Conservation (phyloP, 1,140 invertebrate species). For the Neodiprion lecontei region DNA sequence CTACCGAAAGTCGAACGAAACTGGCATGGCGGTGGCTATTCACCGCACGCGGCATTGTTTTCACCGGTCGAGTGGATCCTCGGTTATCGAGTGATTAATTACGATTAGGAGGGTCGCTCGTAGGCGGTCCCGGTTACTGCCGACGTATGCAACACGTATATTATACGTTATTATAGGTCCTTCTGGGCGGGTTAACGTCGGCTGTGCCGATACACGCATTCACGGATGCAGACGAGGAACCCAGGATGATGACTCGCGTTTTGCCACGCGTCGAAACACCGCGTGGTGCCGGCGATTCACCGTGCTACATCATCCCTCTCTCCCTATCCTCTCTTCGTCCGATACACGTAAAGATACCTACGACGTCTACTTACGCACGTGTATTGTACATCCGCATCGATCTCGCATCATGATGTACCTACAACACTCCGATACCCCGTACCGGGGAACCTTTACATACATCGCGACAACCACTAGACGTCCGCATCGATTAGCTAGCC, state of each 20-base stretch:
- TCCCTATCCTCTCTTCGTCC: neutral
- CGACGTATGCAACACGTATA: neutral
- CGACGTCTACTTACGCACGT: too few species aligned
- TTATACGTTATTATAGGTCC: neutral
- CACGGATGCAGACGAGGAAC: too few species aligned
- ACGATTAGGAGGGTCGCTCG: slow-evolving; percentile 42
- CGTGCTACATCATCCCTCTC: neutral
- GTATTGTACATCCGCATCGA: too few species aligned
- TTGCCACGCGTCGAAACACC: neutral
- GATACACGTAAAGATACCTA: neutral
- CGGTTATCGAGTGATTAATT: slow-evolving; percentile 42
- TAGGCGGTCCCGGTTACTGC: neutral
- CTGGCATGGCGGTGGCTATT: neutral
- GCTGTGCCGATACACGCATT: too few species aligned
- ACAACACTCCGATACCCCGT: too few species aligned
- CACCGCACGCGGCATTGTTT: slow-evolving; percentile 8
- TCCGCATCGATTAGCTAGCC: neutral
- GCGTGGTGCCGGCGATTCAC: neutral
- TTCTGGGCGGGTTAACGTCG: neutral
- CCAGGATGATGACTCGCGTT: neutral
- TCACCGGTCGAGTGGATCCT: slow-evolving; percentile 20
- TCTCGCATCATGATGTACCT: too few species aligned
- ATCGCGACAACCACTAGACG: neutral
- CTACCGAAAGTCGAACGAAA: neutral
- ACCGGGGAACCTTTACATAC: neutral